Percentiles rank a stretch among this genome's conserved stretches.
Conservation (phyloP, 2,888 invertebrate genomes). For the Eupithecia exiguata region DNA sequence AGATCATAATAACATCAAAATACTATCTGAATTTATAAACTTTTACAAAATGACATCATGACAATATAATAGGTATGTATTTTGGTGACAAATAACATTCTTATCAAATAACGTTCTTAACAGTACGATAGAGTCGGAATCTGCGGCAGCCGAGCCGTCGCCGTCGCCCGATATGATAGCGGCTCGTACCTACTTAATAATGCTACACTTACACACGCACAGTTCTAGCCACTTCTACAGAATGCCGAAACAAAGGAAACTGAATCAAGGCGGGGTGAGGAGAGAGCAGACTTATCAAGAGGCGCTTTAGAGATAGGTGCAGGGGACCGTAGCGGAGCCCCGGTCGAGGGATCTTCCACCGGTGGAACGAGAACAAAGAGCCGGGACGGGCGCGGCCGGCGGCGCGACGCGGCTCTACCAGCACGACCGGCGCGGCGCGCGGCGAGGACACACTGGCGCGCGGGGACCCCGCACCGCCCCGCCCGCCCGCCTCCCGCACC, state of each 20-base stretch:
- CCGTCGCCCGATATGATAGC: constrained; percentile 37
- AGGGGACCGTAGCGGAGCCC: background rate
- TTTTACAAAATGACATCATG: too few relatives aligned
- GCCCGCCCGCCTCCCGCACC: constrained; percentile 66
- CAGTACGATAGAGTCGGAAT: constrained; percentile 38
- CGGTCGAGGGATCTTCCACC: constrained; percentile 31
- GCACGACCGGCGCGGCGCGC: constrained; percentile 60
- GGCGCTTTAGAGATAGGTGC: background rate
- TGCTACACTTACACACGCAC: constrained; percentile 42
- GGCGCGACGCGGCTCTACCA: constrained; percentile 55
- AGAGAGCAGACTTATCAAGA: background rate
- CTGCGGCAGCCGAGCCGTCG: constrained; percentile 35
- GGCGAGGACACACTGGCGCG: constrained; percentile 71
- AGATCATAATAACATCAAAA: background rate
- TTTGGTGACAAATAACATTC: constrained; percentile 38
- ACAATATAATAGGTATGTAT: too few relatives aligned
- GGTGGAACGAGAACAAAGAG: constrained; percentile 74
- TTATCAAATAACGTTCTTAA: constrained; percentile 41
- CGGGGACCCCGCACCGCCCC: constrained; percentile 76
- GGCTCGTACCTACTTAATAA: constrained; percentile 34
- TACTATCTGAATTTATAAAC: too few relatives aligned
- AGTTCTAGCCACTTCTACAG: constrained; percentile 49
- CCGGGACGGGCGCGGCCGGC: constrained; percentile 73
- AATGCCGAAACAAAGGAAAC: constrained; percentile 39
- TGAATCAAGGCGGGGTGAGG: background rate